Conservation (phyloP, 2,113 vertebrate species). For the Salvator merianae region DNA sequence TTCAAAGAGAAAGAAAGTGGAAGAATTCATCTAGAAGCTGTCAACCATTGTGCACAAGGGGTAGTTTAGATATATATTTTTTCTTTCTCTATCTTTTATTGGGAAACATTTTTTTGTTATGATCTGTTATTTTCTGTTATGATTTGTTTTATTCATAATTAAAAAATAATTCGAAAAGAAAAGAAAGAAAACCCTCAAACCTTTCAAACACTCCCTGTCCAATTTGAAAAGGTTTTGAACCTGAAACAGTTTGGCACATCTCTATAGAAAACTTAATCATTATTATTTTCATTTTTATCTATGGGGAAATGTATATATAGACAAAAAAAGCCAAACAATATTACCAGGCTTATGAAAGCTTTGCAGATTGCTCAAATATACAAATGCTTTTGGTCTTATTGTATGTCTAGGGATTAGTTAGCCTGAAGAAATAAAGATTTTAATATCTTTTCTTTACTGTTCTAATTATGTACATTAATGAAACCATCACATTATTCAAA, state of each 20-base stretch:
- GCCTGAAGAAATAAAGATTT: slow-evolving; percentile 7
- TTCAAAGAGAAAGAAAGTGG: too few relatives aligned
- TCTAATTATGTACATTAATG: neutral
- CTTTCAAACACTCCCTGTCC: too few relatives aligned
- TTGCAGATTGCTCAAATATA: slow-evolving; percentile 3
- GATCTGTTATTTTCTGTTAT: too few relatives aligned
- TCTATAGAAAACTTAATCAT: neutral
- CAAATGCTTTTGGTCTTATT: neutral
- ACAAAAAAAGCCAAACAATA: neutral
- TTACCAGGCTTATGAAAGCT: neutral
- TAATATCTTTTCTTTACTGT: neutral
- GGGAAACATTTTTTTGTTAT: too few relatives aligned
- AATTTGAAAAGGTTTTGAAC: too few relatives aligned
- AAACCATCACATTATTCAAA: neutral
- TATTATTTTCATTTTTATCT: neutral
- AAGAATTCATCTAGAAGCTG: too few relatives aligned
- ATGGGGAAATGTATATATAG: neutral
- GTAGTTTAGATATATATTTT: too few relatives aligned
- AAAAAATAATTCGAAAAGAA: too few relatives aligned
- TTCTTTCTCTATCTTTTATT: too few relatives aligned
- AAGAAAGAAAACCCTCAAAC: too few relatives aligned
- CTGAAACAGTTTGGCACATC: neutral
- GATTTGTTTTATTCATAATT: too few relatives aligned
- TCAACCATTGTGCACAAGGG: too few relatives aligned
- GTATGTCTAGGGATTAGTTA: neutral